Evolutionary conservation across 2,797 vertebrate species (phyloP).

Genomic region (Martes flavigula): DNA sequence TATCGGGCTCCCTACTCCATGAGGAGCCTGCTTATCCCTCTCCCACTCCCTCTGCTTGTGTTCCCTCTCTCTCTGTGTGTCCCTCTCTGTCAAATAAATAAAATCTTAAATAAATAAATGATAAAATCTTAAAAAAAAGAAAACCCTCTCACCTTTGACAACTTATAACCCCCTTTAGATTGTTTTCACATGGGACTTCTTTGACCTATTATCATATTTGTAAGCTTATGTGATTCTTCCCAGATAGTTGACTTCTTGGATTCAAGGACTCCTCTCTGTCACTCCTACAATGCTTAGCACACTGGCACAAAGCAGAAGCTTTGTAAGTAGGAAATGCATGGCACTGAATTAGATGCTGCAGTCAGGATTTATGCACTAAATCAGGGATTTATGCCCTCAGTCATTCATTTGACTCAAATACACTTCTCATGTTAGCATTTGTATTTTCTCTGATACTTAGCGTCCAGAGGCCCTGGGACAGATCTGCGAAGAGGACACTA

Average conservation of each 20-base stretch:
- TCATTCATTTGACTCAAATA: background rate
- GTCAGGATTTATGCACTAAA: background rate
- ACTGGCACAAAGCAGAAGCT: background rate
- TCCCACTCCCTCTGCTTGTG: no score
- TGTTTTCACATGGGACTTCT: background rate
- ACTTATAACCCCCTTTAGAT: background rate
- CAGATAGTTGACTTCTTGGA: background rate
- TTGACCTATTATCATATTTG: background rate
- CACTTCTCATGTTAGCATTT: background rate
- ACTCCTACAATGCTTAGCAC: background rate
- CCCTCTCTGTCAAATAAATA: no score
- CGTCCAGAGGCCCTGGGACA: background rate
- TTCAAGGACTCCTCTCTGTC: background rate
- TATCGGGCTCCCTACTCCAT: no score
- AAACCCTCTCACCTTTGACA: background rate
- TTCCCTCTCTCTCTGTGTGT: no score
- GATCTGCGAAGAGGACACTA: background rate
- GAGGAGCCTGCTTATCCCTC: no score
- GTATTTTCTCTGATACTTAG: background rate
- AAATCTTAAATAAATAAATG: no score
- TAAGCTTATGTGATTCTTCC: background rate
- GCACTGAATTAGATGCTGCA: background rate
- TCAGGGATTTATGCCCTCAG: no score
- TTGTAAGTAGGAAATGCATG: background rate
- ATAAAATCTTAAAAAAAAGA: background rate